Conservation (phyloP, 2,888 invertebrate species). For the Pammene fasciana region DNA sequence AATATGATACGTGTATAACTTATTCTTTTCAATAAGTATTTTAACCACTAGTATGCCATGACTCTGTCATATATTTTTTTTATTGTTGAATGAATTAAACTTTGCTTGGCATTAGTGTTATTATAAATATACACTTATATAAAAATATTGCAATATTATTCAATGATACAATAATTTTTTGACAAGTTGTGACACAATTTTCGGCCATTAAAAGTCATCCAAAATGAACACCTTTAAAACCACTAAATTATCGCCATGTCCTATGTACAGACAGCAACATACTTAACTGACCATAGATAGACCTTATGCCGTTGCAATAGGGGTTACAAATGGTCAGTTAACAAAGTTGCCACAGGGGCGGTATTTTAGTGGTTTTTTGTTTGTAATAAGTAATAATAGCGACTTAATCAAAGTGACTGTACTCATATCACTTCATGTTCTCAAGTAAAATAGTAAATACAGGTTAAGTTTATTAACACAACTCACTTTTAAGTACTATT, state of each 20-base stretch:
- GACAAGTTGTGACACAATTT: neutral
- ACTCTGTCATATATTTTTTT: no score
- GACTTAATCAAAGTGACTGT: neutral
- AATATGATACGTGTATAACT: neutral
- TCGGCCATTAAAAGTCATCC: constrained; percentile 13
- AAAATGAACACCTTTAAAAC: constrained; percentile 13
- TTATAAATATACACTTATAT: no score
- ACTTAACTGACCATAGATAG: no score
- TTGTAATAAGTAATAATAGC: constrained; percentile 8
- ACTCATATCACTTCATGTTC: neutral
- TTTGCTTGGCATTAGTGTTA: no score
- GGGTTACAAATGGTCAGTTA: no score
- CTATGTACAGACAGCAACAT: neutral
- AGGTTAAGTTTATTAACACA: no score
- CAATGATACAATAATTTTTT: neutral
- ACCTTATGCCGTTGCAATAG: no score
- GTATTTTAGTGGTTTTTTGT: neutral
- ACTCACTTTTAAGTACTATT: no score
- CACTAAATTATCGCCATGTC: neutral
- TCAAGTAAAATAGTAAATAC: no score
- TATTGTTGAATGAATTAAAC: no score
- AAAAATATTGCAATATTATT: no score
- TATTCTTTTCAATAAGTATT: neutral
- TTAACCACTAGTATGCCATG: neutral
- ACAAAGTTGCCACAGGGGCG: no score